These are phyloP conservation scores for Lepidocyrtoides sp. DNA, from an alignment of 2,888 invertebrate genomes.

Conservation along the genomic window DNA sequence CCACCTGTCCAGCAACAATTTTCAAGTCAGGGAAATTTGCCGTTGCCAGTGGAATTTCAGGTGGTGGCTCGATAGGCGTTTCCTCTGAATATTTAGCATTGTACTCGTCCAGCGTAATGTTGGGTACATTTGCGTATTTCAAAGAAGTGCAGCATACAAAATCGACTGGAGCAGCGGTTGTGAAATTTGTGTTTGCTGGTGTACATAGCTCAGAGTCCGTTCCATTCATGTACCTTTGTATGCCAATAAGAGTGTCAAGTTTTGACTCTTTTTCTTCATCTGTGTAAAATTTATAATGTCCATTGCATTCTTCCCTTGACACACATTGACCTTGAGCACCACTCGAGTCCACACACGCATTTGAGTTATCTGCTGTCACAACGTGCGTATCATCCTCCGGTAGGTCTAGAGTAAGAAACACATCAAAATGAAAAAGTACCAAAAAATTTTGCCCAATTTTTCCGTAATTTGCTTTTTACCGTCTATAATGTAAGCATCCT, in stretches of 20 bases:
- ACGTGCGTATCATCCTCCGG: not conserved
- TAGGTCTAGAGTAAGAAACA: slow-evolving; percentile 10
- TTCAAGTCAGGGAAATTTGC: not conserved
- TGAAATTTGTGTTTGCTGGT: not conserved
- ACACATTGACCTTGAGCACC: slow-evolving; percentile 60
- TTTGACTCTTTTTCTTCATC: not conserved
- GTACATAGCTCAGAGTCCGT: slow-evolving; percentile 15
- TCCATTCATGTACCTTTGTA: not conserved
- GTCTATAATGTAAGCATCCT: slow-evolving; percentile 66
- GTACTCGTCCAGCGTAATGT: slow-evolving; percentile 46
- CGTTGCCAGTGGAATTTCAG: slow-evolving; percentile 3
- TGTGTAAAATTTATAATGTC: not conserved
- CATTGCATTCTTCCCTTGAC: slow-evolving; percentile 20
- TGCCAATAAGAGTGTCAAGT: not conserved
- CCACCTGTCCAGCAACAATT: slow-evolving; percentile 42
- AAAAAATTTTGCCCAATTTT: too few species aligned
- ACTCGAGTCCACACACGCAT: not conserved
- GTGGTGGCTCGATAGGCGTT: not conserved
- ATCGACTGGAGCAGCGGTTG: not conserved
- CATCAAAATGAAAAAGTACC: not conserved
- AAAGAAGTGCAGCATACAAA: slow-evolving; percentile 68
- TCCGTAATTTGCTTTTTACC: slow-evolving; percentile 3
- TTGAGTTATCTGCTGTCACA: not conserved
- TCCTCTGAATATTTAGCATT: not conserved
- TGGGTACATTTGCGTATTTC: slow-evolving; percentile 13